phyloP scores from a whole-genome alignment of 2,888 invertebrate genomes.

The Tineola bisselliella region DNA sequence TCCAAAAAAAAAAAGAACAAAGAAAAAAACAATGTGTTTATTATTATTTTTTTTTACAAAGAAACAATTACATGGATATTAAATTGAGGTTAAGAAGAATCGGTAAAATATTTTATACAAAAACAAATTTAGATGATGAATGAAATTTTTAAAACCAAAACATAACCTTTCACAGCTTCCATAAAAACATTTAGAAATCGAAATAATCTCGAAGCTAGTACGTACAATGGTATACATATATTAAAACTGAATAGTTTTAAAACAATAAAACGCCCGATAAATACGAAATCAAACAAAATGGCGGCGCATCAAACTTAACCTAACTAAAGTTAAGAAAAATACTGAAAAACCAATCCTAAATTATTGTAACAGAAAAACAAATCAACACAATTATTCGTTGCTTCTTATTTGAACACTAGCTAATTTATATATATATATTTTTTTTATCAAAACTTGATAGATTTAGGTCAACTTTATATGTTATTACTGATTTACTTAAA shows the following conservation, averaged over 20 bases:
- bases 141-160: background rate
- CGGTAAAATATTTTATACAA: background rate
- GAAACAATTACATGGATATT: too few relatives aligned
- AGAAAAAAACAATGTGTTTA: too few relatives aligned
- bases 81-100: too few relatives aligned
- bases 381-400: conserved; percentile 31
- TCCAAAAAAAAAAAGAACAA: too few relatives aligned
- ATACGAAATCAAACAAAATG: conserved; percentile 25
- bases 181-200: too few relatives aligned
- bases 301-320: conserved; percentile 30
- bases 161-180: background rate
- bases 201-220: background rate
- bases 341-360: conserved; percentile 36
- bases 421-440: too few relatives aligned
- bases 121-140: background rate
- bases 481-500: too few relatives aligned
- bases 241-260: background rate
- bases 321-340: conserved; percentile 31
- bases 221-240: background rate
- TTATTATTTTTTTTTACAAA: too few relatives aligned
- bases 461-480: too few relatives aligned
- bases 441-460: too few relatives aligned
- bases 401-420: too few relatives aligned
- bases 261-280: background rate
- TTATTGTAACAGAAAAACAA: background rate